Evolutionary conservation across 2,797 vertebrate species (phyloP).

Genomic region (Gymnothorax javanicus): DNA sequence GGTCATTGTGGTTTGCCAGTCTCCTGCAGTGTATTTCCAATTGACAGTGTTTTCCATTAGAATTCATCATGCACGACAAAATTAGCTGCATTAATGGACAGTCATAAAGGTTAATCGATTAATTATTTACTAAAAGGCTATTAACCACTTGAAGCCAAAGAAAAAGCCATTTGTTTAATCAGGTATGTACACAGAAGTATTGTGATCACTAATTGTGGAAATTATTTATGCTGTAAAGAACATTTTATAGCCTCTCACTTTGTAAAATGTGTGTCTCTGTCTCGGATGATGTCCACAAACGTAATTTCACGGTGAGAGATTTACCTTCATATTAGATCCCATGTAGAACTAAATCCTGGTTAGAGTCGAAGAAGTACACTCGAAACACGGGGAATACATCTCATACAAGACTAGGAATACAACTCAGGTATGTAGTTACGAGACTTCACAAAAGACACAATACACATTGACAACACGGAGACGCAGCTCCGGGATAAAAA

Average conservation of each 20-base stretch:
- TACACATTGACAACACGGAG: too few species aligned
- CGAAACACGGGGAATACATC: too few species aligned
- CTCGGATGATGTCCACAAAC: not conserved
- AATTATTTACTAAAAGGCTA: not conserved
- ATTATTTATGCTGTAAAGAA: not conserved
- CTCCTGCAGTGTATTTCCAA: not conserved
- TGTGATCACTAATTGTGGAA: not conserved
- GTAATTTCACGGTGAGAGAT: not conserved
- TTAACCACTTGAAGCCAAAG: not conserved
- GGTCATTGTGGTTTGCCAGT: not conserved
- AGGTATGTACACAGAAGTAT: not conserved
- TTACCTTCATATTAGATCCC: not conserved
- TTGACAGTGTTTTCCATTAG: not conserved
- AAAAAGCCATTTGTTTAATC: not conserved
- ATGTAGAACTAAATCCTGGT: not conserved
- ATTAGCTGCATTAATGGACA: not conserved
- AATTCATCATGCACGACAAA: not conserved
- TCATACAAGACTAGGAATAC: too few species aligned
- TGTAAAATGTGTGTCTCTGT: not conserved
- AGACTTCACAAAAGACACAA: too few species aligned
- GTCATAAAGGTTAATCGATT: not conserved
- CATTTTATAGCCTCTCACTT: not conserved
- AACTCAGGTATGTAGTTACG: too few species aligned
- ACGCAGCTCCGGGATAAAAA: too few species aligned
- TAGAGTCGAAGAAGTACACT: too few species aligned